These are phyloP conservation scores for Pangasius macronema DNA, from an alignment of 2,797 vertebrate genomes.

Conservation along the genomic window DNA sequence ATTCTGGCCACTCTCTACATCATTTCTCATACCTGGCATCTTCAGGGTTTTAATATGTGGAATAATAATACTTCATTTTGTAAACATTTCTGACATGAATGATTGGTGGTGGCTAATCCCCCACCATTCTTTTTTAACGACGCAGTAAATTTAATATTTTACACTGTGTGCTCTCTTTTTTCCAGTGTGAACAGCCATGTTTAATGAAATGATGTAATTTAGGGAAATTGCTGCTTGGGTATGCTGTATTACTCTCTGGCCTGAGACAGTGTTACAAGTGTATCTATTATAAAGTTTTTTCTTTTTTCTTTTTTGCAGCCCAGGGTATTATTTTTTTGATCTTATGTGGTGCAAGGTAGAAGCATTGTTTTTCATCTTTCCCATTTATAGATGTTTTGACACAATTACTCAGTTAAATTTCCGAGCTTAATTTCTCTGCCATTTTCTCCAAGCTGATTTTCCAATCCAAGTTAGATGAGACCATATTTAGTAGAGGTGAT, in stretches of 20 bases:
- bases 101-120: not conserved
- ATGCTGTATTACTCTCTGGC: not conserved
- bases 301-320: not conserved
- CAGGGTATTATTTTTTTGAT: not conserved
- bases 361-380: not conserved
- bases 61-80: not conserved
- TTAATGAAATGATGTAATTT: not conserved
- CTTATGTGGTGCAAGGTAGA: not conserved
- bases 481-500: not conserved
- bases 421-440: not conserved
- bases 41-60: not conserved
- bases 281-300: not conserved
- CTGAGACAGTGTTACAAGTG: not conserved
- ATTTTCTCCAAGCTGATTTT: not conserved
- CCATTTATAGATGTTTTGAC: not conserved
- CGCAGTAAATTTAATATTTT: not conserved
- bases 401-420: not conserved
- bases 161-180: not conserved
- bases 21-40: not conserved
- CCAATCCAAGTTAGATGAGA: not conserved
- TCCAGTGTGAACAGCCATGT: not conserved
- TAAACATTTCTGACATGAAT: slow-evolving; percentile 21
- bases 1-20: not conserved
- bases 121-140: not conserved
- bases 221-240: slow-evolving; percentile 11